phyloP scores from a whole-genome alignment of 2,797 vertebrate species.

The Siniperca undulata region DNA sequence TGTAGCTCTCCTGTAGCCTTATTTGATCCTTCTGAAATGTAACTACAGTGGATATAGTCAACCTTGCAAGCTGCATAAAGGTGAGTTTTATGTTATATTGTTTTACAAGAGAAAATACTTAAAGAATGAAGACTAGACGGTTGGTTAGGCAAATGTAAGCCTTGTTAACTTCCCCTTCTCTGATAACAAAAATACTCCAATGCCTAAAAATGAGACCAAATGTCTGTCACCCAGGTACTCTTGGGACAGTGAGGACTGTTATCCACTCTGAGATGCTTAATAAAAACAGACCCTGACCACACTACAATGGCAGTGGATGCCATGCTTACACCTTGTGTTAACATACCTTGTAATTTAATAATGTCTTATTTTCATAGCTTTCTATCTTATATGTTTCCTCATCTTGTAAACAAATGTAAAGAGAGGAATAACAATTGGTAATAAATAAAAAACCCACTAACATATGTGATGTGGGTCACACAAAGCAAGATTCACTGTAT shows the following conservation, averaged over 20 bases:
- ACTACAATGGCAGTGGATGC: neutral
- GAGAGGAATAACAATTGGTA: neutral
- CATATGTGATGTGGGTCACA: neutral
- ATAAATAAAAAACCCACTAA: neutral
- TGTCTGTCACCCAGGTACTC: neutral
- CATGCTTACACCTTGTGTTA: neutral
- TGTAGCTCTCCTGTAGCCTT: too few species aligned
- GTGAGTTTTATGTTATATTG: too few species aligned
- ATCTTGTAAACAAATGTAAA: neutral
- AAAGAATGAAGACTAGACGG: neutral
- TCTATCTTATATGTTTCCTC: neutral
- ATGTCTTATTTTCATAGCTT: neutral
- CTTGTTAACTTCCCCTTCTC: neutral
- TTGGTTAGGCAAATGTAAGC: neutral
- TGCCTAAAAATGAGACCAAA: neutral
- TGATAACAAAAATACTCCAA: neutral
- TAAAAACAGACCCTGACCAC: neutral
- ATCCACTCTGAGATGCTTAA: neutral
- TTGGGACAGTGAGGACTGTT: neutral
- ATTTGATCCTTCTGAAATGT: too few species aligned
- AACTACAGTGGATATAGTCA: too few species aligned
- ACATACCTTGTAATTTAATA: neutral
- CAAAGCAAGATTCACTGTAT: neutral
- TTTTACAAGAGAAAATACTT: neutral
- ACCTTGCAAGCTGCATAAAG: neutral